phyloP scores from a whole-genome alignment of 2,888 invertebrate species.

The Apodemia zela region DNA sequence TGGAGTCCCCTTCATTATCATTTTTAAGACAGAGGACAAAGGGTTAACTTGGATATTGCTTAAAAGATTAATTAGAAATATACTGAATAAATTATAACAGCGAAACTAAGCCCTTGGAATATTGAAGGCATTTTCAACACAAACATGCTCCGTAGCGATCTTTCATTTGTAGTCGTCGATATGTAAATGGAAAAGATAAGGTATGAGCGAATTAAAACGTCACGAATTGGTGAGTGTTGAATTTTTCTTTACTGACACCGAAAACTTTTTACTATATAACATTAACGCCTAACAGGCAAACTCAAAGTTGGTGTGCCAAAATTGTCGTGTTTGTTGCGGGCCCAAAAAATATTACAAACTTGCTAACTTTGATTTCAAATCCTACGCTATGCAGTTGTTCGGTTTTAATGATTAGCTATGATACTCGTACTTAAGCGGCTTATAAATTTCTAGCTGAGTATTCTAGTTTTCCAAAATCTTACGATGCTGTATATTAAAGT shows the following conservation, averaged over 20 bases:
- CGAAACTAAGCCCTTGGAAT: constrained; percentile 69
- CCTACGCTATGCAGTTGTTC: too few species aligned
- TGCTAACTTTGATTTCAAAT: too few species aligned
- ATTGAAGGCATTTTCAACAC: constrained; percentile 48
- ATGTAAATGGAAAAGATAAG: neutral
- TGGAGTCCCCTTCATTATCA: constrained; percentile 8
- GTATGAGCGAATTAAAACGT: neutral
- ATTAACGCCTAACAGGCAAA: too few species aligned
- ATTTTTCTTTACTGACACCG: neutral
- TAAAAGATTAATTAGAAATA: constrained; percentile 18
- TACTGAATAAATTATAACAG: constrained; percentile 77
- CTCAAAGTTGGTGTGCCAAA: too few species aligned
- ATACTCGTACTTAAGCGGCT: too few species aligned
- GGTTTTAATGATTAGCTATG: too few species aligned
- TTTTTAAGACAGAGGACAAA: constrained; percentile 23
- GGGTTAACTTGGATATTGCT: constrained; percentile 46
- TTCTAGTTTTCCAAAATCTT: too few species aligned
- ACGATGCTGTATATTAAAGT: too few species aligned
- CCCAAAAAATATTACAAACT: too few species aligned
- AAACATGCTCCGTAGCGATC: constrained; percentile 38
- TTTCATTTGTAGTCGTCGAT: constrained; percentile 34
- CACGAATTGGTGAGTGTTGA: neutral
- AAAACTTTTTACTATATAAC: too few species aligned
- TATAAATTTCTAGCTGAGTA: too few species aligned
- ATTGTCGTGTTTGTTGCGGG: too few species aligned